These are phyloP conservation scores for Leptura quadrifasciata DNA, from an alignment of 2,888 invertebrate genomes.

Conservation along the genomic window DNA sequence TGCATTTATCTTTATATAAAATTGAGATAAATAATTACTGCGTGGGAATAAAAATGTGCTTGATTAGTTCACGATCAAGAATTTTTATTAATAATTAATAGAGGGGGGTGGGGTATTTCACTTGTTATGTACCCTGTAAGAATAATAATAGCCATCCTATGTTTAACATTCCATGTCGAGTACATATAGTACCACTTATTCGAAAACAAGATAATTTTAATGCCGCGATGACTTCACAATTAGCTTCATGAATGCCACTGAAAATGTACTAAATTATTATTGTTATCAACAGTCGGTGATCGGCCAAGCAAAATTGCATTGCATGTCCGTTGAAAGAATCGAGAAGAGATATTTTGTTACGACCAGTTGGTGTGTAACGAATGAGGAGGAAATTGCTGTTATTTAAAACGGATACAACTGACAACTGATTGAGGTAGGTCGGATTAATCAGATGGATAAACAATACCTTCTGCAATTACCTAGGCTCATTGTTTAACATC, in stretches of 20 bases:
- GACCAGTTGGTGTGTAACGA: slow-evolving; percentile 57
- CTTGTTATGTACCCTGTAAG: too few species aligned
- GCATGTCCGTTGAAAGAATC: slow-evolving; percentile 42
- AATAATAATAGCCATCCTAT: too few species aligned
- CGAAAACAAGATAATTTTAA: not conserved
- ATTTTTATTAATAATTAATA: too few species aligned
- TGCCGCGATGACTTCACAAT: not conserved
- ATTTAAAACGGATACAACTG: slow-evolving; percentile 63
- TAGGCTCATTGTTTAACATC: slow-evolving; percentile 52
- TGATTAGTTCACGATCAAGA: too few species aligned
- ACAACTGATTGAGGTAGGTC: slow-evolving; percentile 66
- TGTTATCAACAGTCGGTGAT: slow-evolving; percentile 14
- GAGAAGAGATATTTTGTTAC: slow-evolving; percentile 43
- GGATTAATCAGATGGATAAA: slow-evolving; percentile 61
- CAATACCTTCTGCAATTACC: slow-evolving; percentile 59
- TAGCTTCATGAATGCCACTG: not conserved
- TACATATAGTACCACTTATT: too few species aligned
- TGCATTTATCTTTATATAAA: too few species aligned
- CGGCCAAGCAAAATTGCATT: slow-evolving; percentile 8
- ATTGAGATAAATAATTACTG: too few species aligned
- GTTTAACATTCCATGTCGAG: too few species aligned
- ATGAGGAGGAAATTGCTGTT: slow-evolving; percentile 60
- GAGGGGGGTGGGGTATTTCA: too few species aligned
- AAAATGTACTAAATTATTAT: slow-evolving; percentile 2
- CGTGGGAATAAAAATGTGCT: too few species aligned